These are phyloP conservation scores for Eurytoma adleriae DNA, from an alignment of 2,888 invertebrate species.

Conservation along the genomic window DNA sequence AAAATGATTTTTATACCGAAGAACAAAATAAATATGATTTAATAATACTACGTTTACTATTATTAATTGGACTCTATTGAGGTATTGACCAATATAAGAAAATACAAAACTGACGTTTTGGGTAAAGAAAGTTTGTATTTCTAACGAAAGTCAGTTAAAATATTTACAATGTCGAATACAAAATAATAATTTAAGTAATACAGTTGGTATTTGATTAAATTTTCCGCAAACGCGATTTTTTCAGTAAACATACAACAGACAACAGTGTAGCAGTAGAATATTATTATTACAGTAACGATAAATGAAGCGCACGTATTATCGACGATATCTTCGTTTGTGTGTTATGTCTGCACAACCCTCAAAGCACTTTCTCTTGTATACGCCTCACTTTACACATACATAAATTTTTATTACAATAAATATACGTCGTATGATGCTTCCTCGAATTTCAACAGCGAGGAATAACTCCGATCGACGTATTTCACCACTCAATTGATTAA, in stretches of 20 bases:
- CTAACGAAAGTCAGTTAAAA: conserved; percentile 69
- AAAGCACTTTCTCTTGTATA: background rate
- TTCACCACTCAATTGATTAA: background rate
- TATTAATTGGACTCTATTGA: too few relatives aligned
- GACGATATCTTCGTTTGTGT: conserved; percentile 32
- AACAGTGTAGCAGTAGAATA: conserved; percentile 74
- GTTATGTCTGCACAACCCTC: conserved; percentile 10
- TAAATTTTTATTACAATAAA: conserved; percentile 56
- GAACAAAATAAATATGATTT: too few relatives aligned
- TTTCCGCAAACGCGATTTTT: conserved; percentile 56
- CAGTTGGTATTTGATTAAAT: conserved; percentile 72
- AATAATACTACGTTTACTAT: too few relatives aligned
- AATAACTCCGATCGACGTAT: conserved; percentile 26
- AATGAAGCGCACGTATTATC: conserved; percentile 64
- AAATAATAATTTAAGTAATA: conserved; percentile 75
- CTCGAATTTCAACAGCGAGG: background rate
- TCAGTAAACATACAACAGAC: conserved; percentile 73
- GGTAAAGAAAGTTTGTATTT: conserved; percentile 69
- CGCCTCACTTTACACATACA: conserved; percentile 53
- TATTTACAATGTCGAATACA: conserved; percentile 73
- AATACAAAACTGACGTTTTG: conserved; percentile 50
- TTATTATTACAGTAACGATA: conserved; percentile 73
- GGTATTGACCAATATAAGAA: background rate
- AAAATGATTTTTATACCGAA: too few relatives aligned
- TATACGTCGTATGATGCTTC: conserved; percentile 31